Conservation (phyloP, 2,113 vertebrate species). For the Catharus minimus region DNA sequence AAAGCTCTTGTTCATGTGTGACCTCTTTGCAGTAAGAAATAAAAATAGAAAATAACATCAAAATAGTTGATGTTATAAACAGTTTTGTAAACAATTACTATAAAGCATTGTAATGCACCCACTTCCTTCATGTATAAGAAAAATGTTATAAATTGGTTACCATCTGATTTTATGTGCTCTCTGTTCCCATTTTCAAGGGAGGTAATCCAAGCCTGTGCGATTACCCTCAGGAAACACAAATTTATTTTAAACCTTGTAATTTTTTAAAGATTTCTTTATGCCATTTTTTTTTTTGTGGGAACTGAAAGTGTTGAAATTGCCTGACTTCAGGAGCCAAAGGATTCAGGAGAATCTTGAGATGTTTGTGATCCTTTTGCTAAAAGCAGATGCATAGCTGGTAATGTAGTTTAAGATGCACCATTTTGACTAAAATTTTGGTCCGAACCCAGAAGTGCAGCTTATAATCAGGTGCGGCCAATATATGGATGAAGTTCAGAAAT, state of each 20-base stretch:
- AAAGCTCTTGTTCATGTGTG: neutral
- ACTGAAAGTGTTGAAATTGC: neutral
- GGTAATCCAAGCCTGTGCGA: neutral
- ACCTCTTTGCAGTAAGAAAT: neutral
- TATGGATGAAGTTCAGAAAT: too few species aligned
- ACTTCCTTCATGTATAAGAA: neutral
- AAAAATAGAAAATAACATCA: neutral
- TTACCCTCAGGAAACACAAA: neutral
- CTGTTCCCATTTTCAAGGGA: neutral
- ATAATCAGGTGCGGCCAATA: too few species aligned
- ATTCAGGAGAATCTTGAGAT: neutral
- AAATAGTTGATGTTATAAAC: neutral
- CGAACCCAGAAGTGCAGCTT: too few species aligned
- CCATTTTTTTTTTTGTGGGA: neutral
- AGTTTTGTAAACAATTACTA: neutral
- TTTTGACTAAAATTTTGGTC: too few species aligned
- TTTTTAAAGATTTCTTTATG: neutral
- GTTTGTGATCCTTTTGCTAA: neutral
- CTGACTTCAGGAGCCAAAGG: neutral
- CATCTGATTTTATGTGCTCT: neutral
- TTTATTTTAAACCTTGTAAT: neutral
- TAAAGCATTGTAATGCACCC: neutral
- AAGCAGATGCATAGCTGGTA: accelerated
- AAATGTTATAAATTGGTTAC: neutral
- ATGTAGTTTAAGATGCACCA: too few species aligned